These are phyloP conservation scores for Campylomormyrus tamandua DNA, from an alignment of 2,113 vertebrate genomes.

Conservation along the genomic window DNA sequence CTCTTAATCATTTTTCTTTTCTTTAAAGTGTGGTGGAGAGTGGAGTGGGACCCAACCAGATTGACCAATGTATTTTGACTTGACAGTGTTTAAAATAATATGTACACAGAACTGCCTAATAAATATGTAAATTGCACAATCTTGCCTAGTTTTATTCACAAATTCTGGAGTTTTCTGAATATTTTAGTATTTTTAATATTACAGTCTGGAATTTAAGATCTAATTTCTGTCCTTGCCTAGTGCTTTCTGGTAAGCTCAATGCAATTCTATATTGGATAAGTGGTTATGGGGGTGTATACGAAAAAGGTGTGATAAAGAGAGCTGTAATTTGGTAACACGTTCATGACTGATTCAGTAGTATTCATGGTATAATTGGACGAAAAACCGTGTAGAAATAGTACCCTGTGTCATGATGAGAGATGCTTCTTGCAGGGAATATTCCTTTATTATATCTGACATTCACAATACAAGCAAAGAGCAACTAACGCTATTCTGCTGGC, in stretches of 20 bases:
- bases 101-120: conserved; percentile 70
- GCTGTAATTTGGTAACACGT: not conserved
- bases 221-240: not conserved
- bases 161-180: not conserved
- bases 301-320: not conserved
- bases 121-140: conserved; percentile 60
- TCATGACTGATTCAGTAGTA: not conserved
- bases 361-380: not conserved
- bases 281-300: not conserved
- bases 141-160: not conserved
- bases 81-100: conserved; percentile 61
- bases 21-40: conserved; percentile 43
- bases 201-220: not conserved
- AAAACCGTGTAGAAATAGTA: not conserved
- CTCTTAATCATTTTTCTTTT: conserved; percentile 52
- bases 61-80: conserved; percentile 56
- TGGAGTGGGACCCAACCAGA: conserved; percentile 53
- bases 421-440: too few relatives aligned
- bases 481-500: too few relatives aligned
- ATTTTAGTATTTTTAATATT: not conserved
- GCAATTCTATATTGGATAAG: not conserved
- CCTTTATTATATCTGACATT: too few relatives aligned
- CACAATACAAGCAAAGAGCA: too few relatives aligned
- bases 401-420: not conserved
- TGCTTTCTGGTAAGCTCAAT: not conserved